phyloP scores from a whole-genome alignment of 2,113 vertebrate genomes.

The Gallinago media region DNA sequence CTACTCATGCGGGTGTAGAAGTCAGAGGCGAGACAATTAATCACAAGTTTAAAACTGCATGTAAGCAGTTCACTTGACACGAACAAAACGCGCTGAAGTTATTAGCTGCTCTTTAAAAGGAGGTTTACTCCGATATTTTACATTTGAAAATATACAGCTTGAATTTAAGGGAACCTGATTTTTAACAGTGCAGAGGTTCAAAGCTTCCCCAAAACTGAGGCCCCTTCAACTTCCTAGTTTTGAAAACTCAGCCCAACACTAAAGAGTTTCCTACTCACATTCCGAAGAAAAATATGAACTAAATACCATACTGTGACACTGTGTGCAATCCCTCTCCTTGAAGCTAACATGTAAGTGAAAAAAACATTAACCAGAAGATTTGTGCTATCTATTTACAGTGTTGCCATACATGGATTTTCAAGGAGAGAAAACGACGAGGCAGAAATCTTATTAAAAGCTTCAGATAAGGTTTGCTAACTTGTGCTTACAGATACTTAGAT shows the following conservation, averaged over 20 bases:
- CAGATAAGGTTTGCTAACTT: neutral
- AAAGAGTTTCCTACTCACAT: neutral
- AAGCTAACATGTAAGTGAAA: neutral
- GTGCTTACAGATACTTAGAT: conserved; percentile 1
- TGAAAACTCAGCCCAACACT: neutral
- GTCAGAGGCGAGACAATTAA: neutral
- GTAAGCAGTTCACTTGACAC: neutral
- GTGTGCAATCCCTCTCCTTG: neutral
- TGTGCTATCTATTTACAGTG: conserved; percentile 1
- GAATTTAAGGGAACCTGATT: neutral
- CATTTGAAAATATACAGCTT: neutral
- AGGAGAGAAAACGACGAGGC: neutral
- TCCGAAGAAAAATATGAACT: neutral
- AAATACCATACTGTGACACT: neutral
- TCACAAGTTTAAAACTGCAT: neutral
- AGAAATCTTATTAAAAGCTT: conserved; percentile 35
- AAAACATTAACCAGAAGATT: neutral
- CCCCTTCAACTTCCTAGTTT: neutral
- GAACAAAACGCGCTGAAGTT: neutral
- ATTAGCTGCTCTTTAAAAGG: neutral
- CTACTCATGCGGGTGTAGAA: neutral
- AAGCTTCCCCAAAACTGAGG: neutral
- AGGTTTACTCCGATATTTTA: neutral
- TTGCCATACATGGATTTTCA: neutral
- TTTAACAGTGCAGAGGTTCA: neutral